Evolutionary conservation across 2,113 vertebrate species (phyloP), one percentile per base, ranked within the genome.

Genomic region (Corythoichthys intestinalis): DNA sequence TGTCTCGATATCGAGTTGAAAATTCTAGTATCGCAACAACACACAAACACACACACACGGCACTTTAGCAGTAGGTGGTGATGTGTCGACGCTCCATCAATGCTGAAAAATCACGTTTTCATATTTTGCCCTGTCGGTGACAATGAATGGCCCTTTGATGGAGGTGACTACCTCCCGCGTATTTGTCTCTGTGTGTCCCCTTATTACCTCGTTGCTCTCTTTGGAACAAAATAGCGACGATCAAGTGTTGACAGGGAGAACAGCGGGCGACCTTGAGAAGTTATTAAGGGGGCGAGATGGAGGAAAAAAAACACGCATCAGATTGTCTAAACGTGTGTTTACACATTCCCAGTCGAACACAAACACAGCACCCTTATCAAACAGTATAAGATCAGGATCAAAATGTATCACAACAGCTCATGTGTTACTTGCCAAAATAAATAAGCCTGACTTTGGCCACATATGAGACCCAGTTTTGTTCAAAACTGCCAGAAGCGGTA

Each of bases 51-150:
- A 8, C 47, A 17, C 47, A 53, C 49, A 66, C 53, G 49, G 48
- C 77, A 79, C 75, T 86, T 87, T 77, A 73, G 77, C 74, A 71
- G 83, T 60, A 80, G 76, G 83, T 84, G 83, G 86, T 87, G 85
- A 84, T 28, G 20, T 28, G 20, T 28, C 70, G 73, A 81, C 69
- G 73, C 84, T 87, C 74, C 80, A 90, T 86, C 85, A 87, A 78
- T 80, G 79, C 13, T 49, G 20, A 67, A 34, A 68, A 1, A 50
- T 20, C 56, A 35, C 66, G 28, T 12, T 4, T 78, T 65, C 72
- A 80, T 84, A 86, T 69, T 20, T 82, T 75, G 35, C 57, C 75
- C 66, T 60, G 70, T 73, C 80, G 67, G 75, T 70, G 50, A 60
- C 60, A 79, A 87, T 82, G 73, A 81, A 81, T 78, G 67, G 54